Conservation (phyloP, 2,797 vertebrate species). For the Diceros bicornis region DNA sequence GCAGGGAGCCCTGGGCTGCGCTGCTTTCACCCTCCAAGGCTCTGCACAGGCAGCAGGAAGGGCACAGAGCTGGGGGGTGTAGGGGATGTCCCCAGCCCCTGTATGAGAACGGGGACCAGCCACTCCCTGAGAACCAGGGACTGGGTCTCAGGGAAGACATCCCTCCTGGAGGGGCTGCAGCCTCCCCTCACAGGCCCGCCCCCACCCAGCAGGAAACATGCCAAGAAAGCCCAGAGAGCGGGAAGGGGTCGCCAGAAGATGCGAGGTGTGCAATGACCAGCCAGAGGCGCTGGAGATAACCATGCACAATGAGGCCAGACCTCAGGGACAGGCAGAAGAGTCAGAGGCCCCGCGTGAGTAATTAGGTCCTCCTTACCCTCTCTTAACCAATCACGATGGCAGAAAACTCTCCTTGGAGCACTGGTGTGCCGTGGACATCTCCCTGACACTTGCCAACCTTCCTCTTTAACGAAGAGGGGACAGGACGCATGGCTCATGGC, state of each 20-base stretch:
- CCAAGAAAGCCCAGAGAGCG: background rate
- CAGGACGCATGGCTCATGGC: background rate
- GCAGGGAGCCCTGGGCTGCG: background rate
- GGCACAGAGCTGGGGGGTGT: background rate
- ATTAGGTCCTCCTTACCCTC: background rate
- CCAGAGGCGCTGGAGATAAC: background rate
- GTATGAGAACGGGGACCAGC: background rate
- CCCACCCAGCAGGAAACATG: background rate
- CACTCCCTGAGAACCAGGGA: background rate
- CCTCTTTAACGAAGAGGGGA: background rate
- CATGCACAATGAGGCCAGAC: fast-evolving
- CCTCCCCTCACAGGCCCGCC: background rate
- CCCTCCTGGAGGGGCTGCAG: background rate
- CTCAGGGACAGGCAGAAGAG: background rate
- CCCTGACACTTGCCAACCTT: background rate
- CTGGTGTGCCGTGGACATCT: background rate
- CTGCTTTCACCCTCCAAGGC: background rate
- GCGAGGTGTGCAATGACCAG: background rate
- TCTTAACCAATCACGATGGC: background rate
- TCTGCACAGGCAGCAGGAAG: background rate
- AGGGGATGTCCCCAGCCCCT: background rate
- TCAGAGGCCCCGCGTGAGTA: fast-evolving
- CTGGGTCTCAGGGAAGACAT: background rate
- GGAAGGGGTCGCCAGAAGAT: background rate
- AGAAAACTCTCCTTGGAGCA: background rate